These are phyloP conservation scores for Scaptomyza reducta DNA, from an alignment of 2,888 invertebrate species.

Conservation along the genomic window DNA sequence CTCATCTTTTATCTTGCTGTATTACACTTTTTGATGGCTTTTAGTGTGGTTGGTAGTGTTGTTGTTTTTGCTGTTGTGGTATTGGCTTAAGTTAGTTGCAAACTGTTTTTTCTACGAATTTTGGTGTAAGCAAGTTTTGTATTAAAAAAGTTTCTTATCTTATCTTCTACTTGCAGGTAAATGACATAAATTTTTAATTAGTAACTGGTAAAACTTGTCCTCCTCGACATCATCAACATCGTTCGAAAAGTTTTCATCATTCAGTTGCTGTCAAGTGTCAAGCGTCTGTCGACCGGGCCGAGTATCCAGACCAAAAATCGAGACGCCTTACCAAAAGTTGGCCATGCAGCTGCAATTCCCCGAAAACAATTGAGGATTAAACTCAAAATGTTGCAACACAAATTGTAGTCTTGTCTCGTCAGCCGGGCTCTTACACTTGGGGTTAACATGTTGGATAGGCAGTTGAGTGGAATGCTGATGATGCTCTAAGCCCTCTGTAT, in stretches of 20 bases:
- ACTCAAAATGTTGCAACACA: constrained; percentile 48
- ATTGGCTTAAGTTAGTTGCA: constrained; percentile 66
- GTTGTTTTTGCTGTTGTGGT: constrained; percentile 40
- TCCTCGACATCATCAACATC: constrained; percentile 23
- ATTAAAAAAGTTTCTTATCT: constrained; percentile 72
- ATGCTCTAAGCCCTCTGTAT: constrained; percentile 17
- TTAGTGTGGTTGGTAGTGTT: constrained; percentile 31
- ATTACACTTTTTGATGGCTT: constrained; percentile 47
- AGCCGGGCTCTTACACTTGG: constrained; percentile 13
- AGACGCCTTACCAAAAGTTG: constrained; percentile 28
- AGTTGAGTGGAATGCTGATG: constrained; percentile 1
- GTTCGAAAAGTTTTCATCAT: constrained; percentile 71
- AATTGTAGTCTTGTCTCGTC: constrained; percentile 32
- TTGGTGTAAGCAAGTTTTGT: constrained; percentile 63
- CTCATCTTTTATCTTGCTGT: constrained; percentile 8
- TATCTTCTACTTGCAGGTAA: constrained; percentile 72
- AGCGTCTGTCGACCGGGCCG: constrained; percentile 54
- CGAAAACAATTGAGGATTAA: constrained; percentile 29
- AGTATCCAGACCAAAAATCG: constrained; percentile 4
- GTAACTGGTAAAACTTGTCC: constrained; percentile 64
- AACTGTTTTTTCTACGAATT: constrained; percentile 32
- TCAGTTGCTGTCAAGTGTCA: constrained; percentile 73
- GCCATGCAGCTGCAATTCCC: constrained; percentile 32
- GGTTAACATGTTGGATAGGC: constrained; percentile 36
- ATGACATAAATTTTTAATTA: constrained; percentile 78